Percentiles rank a stretch among this genome's conserved stretches.
Conservation (phyloP, 2,797 vertebrate species). For the Paramormyrops hopkinsi region DNA sequence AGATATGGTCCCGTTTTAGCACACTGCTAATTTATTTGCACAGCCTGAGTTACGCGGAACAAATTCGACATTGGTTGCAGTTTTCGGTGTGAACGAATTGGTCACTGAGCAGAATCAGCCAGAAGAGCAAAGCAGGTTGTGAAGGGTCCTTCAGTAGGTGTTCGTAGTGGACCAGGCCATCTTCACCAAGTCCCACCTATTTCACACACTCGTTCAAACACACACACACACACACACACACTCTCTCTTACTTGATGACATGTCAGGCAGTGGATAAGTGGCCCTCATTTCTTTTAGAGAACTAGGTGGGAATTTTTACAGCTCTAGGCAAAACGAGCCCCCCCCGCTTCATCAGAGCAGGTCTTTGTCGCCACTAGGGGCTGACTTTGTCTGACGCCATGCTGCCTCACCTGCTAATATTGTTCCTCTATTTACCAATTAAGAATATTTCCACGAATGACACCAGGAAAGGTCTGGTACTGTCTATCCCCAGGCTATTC, state of each 20-base stretch:
- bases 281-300: slow-evolving; percentile 30
- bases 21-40: neutral
- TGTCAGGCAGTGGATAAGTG: slow-evolving; percentile 33
- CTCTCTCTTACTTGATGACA: neutral
- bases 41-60: neutral
- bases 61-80: neutral
- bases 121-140: neutral
- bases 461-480: neutral
- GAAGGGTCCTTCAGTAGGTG: neutral
- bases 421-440: neutral
- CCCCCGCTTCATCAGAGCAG: neutral
- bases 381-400: neutral
- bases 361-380: neutral
- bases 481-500: neutral
- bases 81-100: neutral
- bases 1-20: neutral
- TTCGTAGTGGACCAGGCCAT: neutral
- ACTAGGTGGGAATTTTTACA: slow-evolving; percentile 28
- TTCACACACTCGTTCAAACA: neutral
- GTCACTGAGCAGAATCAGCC: neutral
- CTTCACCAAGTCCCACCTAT: neutral
- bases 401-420: neutral
- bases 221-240: neutral
- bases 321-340: slow-evolving; percentile 28
- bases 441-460: neutral